Evolutionary conservation across 2,888 invertebrate species (phyloP).

Genomic region (Hyles lineata): DNA sequence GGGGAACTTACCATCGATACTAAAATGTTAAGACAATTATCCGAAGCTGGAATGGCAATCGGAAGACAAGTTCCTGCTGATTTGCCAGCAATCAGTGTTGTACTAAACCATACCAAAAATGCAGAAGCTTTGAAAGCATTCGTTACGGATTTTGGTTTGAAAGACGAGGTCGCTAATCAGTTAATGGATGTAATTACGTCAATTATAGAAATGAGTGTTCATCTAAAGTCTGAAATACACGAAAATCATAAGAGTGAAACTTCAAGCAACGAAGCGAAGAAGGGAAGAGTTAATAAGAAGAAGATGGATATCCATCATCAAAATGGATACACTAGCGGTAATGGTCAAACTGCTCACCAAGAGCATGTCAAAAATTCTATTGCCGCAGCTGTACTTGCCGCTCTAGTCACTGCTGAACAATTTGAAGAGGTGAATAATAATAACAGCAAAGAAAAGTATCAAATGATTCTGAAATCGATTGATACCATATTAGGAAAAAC

Average conservation of each 20-base stretch:
- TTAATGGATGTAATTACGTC: constrained; percentile 80
- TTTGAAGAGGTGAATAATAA: constrained; percentile 80
- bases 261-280: constrained; percentile 58
- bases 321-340: constrained; percentile 50
- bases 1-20: constrained; percentile 87
- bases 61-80: constrained; percentile 87
- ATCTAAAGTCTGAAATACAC: constrained; percentile 74
- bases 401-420: constrained; percentile 80
- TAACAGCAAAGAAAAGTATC: constrained; percentile 79
- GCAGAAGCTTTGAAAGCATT: constrained; percentile 80
- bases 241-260: constrained; percentile 59
- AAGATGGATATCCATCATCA: constrained; percentile 55
- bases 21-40: constrained; percentile 87
- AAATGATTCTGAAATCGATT: constrained; percentile 80
- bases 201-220: constrained; percentile 82
- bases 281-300: constrained; percentile 64
- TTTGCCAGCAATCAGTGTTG: constrained; percentile 86
- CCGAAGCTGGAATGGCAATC: constrained; percentile 88
- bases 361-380: constrained; percentile 83
- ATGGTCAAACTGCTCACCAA: constrained; percentile 69
- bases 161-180: constrained; percentile 82
- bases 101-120: constrained; percentile 79
- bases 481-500: constrained; percentile 79
- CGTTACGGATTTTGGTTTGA: constrained; percentile 78
- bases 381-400: constrained; percentile 81